A percentile compares a stretch with the other conserved stretches of the same genome.
Evolutionary conservation across 2,888 invertebrate species (phyloP).

Genomic region (Chrysolina haemoptera): DNA sequence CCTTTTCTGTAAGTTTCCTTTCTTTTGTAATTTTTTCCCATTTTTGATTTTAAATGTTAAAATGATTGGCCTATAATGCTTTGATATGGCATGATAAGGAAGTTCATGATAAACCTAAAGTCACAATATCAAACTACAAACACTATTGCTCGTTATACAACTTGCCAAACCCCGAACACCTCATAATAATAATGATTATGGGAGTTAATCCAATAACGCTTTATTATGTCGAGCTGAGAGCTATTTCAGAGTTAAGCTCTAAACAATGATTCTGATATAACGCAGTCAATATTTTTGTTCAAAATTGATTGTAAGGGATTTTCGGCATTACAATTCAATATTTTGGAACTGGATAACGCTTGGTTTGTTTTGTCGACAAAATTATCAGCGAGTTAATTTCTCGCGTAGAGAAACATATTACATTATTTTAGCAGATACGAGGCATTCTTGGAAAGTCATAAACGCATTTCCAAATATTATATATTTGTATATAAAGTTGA

Average conservation of each 20-base stretch:
- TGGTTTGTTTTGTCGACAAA: not conserved
- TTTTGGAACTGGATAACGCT: not conserved
- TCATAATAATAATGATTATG: constrained; percentile 31
- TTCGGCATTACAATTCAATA: not conserved
- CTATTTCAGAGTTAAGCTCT: constrained; percentile 24
- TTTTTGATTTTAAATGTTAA: no score
- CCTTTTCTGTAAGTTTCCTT: no score
- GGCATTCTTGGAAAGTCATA: no score
- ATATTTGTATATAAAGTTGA: no score
- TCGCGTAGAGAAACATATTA: not conserved
- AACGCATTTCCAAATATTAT: no score
- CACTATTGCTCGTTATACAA: constrained; percentile 29
- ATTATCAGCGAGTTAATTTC: not conserved
- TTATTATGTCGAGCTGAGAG: constrained; percentile 23
- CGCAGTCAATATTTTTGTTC: constrained; percentile 3
- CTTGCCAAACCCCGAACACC: constrained; percentile 32
- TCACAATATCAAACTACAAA: constrained; percentile 20
- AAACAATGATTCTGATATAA: constrained; percentile 24
- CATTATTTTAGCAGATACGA: no score
- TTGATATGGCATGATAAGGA: constrained; percentile 5
- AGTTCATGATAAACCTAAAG: not conserved
- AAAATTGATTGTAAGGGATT: constrained; percentile 7
- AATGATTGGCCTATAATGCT: no score
- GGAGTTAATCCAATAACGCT: constrained; percentile 32
- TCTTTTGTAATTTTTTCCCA: no score